These are phyloP conservation scores for Charina bottae DNA, from an alignment of 2,113 vertebrate species.

Conservation along the genomic window DNA sequence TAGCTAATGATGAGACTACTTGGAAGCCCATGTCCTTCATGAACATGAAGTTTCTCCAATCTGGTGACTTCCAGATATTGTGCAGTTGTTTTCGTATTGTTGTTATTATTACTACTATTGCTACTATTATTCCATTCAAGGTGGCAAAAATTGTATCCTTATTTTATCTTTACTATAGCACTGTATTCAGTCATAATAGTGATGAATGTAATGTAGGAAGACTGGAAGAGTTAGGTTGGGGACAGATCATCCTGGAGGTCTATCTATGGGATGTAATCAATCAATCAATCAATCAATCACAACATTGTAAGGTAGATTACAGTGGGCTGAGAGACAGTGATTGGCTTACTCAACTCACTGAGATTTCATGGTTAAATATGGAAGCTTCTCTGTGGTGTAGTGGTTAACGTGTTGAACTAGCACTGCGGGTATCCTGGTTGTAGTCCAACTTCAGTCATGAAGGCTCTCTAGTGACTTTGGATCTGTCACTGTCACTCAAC, in stretches of 20 bases:
- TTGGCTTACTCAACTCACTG: not conserved
- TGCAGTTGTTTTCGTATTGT: too few species aligned
- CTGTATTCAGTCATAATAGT: not conserved
- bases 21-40: too few species aligned
- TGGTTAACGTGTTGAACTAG: not conserved
- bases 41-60: too few species aligned
- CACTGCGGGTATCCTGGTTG: not conserved
- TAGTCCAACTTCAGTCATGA: not conserved
- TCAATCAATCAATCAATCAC: not conserved
- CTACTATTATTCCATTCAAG: too few species aligned
- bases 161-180: not conserved
- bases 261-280: not conserved
- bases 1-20: too few species aligned
- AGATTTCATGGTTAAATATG: not conserved
- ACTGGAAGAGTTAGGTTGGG: not conserved
- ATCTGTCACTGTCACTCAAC: not conserved
- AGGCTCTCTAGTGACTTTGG: not conserved
- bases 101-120: too few species aligned
- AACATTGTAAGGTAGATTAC: not conserved
- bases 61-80: too few species aligned
- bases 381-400: not conserved
- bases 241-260: too few species aligned
- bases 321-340: not conserved
- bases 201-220: not conserved
- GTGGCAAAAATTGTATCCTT: too few species aligned